Percentiles rank a stretch among this genome's conserved stretches.
phyloP scores from a whole-genome alignment of 2,797 vertebrate genomes.

The Sebastes iracundus region DNA sequence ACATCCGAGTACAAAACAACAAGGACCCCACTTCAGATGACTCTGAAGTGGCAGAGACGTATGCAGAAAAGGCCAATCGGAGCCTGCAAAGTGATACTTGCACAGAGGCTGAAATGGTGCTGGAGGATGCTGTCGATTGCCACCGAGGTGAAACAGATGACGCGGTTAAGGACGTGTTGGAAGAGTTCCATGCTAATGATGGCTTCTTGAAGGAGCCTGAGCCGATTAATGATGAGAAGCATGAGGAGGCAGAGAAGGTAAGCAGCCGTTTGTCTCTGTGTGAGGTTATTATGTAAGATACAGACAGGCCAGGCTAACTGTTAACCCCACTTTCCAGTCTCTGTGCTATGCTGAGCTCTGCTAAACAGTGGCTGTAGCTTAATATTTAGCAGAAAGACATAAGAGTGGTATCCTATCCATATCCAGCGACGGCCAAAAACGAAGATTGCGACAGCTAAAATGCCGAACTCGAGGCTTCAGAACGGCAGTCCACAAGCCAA shows the following conservation, averaged over 20 bases:
- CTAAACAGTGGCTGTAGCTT: background rate
- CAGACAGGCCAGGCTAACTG: background rate
- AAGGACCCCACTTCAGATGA: background rate
- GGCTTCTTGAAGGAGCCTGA: background rate
- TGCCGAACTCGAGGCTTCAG: too few species aligned
- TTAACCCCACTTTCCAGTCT: background rate
- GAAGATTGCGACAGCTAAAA: too few species aligned
- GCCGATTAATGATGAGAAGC: background rate
- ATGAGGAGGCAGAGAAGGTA: constrained; percentile 37
- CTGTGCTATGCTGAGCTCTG: background rate
- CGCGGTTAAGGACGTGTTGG: background rate
- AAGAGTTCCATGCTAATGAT: background rate
- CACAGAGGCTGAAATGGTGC: background rate
- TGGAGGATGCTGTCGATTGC: background rate
- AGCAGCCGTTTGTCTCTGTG: background rate
- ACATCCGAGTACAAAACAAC: background rate
- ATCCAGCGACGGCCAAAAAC: too few species aligned
- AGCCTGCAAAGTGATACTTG: background rate
- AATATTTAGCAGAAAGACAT: background rate
- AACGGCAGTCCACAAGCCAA: fast-evolving
- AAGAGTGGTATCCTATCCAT: fast-evolving
- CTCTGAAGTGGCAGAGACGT: background rate
- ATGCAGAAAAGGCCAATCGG: background rate
- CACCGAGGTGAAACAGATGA: background rate
- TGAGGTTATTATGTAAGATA: background rate